These are phyloP conservation scores for Balearica regulorum DNA, from an alignment of 2,797 vertebrate genomes.

Conservation along the genomic window DNA sequence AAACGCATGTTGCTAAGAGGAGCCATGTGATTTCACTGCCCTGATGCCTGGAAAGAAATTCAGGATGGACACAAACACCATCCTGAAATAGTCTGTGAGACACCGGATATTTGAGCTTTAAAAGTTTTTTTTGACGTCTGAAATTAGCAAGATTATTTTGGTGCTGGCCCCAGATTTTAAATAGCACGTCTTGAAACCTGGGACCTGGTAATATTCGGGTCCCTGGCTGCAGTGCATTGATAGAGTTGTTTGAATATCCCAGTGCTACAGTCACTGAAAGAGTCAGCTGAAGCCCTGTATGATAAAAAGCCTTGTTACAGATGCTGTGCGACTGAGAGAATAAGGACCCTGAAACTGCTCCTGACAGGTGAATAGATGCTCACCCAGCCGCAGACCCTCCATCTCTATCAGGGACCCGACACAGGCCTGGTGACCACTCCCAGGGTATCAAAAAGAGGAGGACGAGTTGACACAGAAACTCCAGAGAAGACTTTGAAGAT, in stretches of 20 bases:
- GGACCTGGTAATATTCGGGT: neutral
- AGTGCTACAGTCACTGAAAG: neutral
- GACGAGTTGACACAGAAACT: neutral
- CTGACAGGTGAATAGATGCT: conserved; percentile 7
- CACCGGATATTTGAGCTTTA: conserved; percentile 1
- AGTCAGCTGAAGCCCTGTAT: neutral
- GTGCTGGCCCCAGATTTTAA: neutral
- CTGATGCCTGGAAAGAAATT: neutral
- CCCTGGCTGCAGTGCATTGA: neutral
- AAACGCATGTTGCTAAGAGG: neutral
- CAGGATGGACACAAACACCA: neutral
- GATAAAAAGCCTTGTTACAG: neutral
- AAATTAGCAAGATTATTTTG: conserved; percentile 45
- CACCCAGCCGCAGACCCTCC: neutral
- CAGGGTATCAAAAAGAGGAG: neutral
- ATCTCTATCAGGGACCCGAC: neutral
- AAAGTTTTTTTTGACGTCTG: neutral
- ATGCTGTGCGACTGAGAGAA: fast-evolving
- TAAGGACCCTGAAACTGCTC: conserved; percentile 16
- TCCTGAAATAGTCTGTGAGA: conserved; percentile 14
- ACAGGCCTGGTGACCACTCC: neutral
- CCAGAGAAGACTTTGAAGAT: neutral
- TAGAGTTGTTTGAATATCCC: neutral
- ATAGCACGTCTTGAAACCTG: neutral
- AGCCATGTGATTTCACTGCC: neutral